Evolutionary conservation across 2,797 vertebrate species (phyloP), one percentile per base, ranked within the genome.

Genomic region (Menidia menidia): DNA sequence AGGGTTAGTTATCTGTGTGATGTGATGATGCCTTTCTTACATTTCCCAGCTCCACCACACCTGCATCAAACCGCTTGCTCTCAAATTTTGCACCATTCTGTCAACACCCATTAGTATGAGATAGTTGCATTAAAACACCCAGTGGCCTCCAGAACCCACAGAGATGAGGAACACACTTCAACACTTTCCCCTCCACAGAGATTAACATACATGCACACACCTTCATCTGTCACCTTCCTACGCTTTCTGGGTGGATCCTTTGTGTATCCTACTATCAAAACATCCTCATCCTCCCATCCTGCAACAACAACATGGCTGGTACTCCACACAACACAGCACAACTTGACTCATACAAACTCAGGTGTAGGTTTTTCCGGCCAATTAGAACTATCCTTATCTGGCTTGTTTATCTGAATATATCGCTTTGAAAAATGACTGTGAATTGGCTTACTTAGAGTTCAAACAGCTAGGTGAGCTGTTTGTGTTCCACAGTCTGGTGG

Each of bases 231-330:
- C 87, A 93, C 90, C 83, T 82, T 94, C 75, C 91, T 90, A 92
- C 62, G 90, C 80, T 82, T 94, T 88, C 76, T 89, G 58, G 72
- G 1, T 0, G 82, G 90, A 68, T 91, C 87, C 65, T 82, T 82
- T 85, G 92, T 89, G 92, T 35, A 89, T 90, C 92, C 93, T 85
- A 94, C 87, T 67, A 94, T 57, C 90, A 95, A 93, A 84, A 95
- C 88, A 89, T 95, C 94, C 84, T 94, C 93, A 88, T 94, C 87
- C 88, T 94, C 92, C 94, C 92, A 94, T 83, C 93, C 93, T 92
- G 93, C 61, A 95, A 94, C 77, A 92, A 89, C 75, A 88, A 89
- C 81, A 94, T 4, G 41, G 54, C 80, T 68, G 56, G 41, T 71
- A 74, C 85, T 85, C 77, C 77, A 85, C 55, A 82, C 61, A 70